Evolutionary conservation across 2,797 vertebrate species (phyloP).

Genomic region (Cephalopachus bancanus): DNA sequence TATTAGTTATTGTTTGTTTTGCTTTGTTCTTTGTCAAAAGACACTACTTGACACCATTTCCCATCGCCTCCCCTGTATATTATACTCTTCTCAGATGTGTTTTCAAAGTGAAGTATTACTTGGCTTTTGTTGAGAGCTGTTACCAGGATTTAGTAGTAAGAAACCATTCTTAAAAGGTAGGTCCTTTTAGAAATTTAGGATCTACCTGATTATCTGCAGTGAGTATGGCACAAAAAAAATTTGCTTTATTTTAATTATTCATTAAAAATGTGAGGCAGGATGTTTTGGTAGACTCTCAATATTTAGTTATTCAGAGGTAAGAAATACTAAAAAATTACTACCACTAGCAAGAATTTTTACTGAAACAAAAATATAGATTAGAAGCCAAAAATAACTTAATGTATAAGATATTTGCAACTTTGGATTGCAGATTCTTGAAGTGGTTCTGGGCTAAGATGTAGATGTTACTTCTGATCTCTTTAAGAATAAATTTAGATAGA

Average conservation of each 20-base stretch:
- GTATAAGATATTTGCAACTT: slow-evolving; percentile 53
- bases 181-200: background rate
- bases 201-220: background rate
- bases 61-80: background rate
- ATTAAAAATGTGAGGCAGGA: background rate
- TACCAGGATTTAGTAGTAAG: slow-evolving; percentile 66
- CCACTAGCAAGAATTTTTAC: slow-evolving; percentile 16
- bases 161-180: slow-evolving; percentile 40
- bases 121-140: slow-evolving; percentile 71
- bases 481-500: slow-evolving; percentile 36
- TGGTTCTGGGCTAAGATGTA: background rate
- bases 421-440: slow-evolving; percentile 37
- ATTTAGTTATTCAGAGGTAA: background rate
- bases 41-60: background rate
- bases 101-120: slow-evolving; percentile 65
- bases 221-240: background rate
- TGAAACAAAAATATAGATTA: slow-evolving; percentile 50
- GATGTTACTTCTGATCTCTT: slow-evolving; percentile 60
- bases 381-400: slow-evolving; percentile 71
- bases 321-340: slow-evolving; percentile 10
- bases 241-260: background rate
- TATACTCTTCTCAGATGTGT: slow-evolving; percentile 49
- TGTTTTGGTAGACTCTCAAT: slow-evolving; percentile 67
- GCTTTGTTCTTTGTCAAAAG: slow-evolving; percentile 10
- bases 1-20: slow-evolving; percentile 32